Evolutionary conservation across 2,113 vertebrate species (phyloP), one percentile per base, ranked within the genome.

Genomic region (Tragulus kanchil): DNA sequence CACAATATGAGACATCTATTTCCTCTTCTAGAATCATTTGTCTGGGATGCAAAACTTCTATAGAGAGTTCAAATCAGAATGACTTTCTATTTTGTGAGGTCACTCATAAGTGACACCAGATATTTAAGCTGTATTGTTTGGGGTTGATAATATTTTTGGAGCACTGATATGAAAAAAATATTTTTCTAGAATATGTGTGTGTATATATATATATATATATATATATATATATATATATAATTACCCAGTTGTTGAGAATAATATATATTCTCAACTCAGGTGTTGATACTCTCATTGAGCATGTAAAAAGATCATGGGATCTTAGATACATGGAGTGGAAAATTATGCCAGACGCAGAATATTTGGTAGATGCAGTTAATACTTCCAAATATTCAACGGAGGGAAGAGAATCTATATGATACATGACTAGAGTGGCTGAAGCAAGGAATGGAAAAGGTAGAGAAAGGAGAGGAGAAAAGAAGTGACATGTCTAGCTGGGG

Each of bases 81-180:
- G 12, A 75, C 62, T 79, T 89, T 86, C 82, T 54, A 48, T 28
- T 94, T 93, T 89, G 50, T 23, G 56, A 78, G 23, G 62, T 97
- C 23, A 94, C 12, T 96, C 69, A 61, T 48, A 92, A 48, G 48
- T 71, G 64, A 92, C 19, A 69, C 10, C 10, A 82, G 31, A 15
- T 79, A 56, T 92, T 85, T 6, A 36, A 87, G 42, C 2, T 81
- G 17, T 93, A 67, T 36, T 54, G 25, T 59, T 93, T 62, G 23
- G 28, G 28, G 62, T 14, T 62, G 14, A 48, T 78, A 71, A 78
- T 85, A 54, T 84, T 85, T 62, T 59, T 87, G 58, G 64, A 88
- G 61, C 26, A 83, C 6, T 71, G 23, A 79, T 36, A 69, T 54
- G 42, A 92, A 95, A 93, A 89, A 85, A 59, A 77, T 23, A 71